Percentiles rank a stretch among this genome's conserved stretches.
Conservation (phyloP, 2,797 vertebrate species). For the Pampus argenteus region DNA sequence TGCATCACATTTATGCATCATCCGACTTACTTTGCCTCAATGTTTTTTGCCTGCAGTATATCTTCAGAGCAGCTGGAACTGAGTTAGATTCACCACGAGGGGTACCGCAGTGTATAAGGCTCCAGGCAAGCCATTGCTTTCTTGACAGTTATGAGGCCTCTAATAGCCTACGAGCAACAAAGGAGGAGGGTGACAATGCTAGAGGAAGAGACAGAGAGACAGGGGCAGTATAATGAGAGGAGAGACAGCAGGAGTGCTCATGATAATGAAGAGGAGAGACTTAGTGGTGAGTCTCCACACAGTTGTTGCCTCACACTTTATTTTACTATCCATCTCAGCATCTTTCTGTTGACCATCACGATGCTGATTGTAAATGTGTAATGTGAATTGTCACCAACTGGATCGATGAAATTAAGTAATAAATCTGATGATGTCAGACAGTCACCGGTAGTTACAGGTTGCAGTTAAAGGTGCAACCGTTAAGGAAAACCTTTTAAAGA, state of each 20-base stretch:
- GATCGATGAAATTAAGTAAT: slow-evolving; percentile 1
- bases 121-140: slow-evolving; percentile 73
- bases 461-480: too few relatives aligned
- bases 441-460: too few relatives aligned
- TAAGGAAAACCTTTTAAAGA: too few relatives aligned
- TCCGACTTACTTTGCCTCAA: slow-evolving; percentile 35
- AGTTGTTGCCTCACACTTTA: slow-evolving; percentile 38
- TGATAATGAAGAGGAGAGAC: slow-evolving; percentile 64
- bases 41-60: slow-evolving; percentile 31
- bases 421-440: not conserved
- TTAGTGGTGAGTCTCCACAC: slow-evolving; percentile 54
- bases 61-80: slow-evolving; percentile 55
- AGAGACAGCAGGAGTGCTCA: slow-evolving; percentile 65
- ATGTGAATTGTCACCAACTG: not conserved
- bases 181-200: slow-evolving; percentile 57
- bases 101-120: slow-evolving; percentile 60
- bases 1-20: slow-evolving; percentile 21
- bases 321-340: slow-evolving; percentile 32
- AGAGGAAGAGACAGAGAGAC: slow-evolving; percentile 38
- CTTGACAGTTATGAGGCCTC: slow-evolving; percentile 71
- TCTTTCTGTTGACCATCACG: slow-evolving; percentile 1
- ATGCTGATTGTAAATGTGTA: slow-evolving; percentile 10
- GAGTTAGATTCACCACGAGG: slow-evolving; percentile 53
- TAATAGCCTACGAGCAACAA: slow-evolving; percentile 69
- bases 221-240: slow-evolving; percentile 65